Conservation (phyloP, 2,888 invertebrate species). For the Nephrotoma flavescens region DNA sequence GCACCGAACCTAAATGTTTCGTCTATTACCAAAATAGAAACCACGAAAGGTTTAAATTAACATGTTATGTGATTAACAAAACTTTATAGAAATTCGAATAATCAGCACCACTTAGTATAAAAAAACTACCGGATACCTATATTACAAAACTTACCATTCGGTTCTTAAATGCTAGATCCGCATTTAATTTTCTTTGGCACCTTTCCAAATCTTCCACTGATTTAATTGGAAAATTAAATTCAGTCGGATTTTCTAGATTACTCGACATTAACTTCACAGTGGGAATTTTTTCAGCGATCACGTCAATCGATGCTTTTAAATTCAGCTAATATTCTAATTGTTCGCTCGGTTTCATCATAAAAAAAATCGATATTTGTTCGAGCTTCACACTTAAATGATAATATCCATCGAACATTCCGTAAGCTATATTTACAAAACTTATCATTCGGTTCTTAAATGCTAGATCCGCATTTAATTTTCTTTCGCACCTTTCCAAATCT, state of each 20-base stretch:
- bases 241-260: neutral
- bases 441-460: neutral
- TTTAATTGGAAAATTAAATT: neutral
- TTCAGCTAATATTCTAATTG: neutral
- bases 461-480: neutral
- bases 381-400: too few species aligned
- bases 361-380: too few species aligned
- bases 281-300: neutral
- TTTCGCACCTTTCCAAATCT: neutral
- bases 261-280: neutral
- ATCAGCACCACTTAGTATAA: neutral
- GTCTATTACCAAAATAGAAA: too few species aligned
- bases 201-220: neutral
- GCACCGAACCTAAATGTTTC: too few species aligned
- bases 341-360: neutral
- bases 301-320: neutral
- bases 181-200: neutral
- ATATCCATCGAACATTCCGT: too few species aligned
- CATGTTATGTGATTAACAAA: neutral
- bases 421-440: neutral
- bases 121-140: neutral
- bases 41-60: too few species aligned
- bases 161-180: neutral
- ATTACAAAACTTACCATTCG: neutral
- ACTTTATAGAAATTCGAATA: too few species aligned